phyloP scores from a whole-genome alignment of 2,888 invertebrate genomes.

The Ophion ventricosus region DNA sequence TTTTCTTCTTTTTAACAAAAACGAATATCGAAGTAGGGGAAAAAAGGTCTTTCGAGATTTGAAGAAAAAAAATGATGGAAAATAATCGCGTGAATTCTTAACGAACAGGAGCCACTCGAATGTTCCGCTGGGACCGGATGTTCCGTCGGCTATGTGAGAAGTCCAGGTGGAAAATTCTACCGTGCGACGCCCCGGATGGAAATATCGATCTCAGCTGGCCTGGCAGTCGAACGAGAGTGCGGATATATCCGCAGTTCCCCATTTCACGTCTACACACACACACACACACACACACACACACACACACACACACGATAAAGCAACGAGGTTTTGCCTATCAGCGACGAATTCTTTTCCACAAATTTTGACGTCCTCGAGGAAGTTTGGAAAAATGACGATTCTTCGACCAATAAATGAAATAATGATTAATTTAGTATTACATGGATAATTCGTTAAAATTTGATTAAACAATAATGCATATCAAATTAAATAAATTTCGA shows the following conservation, averaged over 20 bases:
- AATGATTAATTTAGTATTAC: no score
- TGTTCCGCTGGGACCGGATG: neutral
- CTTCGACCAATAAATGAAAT: no score
- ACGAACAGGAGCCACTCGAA: neutral
- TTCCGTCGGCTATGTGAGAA: neutral
- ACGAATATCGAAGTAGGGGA: no score
- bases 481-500: no score
- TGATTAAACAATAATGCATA: no score
- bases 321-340: neutral
- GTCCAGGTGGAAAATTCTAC: slow-evolving; percentile 8
- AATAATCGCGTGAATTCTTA: neutral
- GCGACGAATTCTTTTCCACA: no score
- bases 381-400: no score
- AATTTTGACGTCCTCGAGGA: no score
- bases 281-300: neutral
- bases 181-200: neutral
- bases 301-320: neutral
- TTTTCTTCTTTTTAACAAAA: no score
- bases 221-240: slow-evolving; percentile 25
- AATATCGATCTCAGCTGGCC: slow-evolving; percentile 44
- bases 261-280: neutral
- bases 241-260: slow-evolving; percentile 44
- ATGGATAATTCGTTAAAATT: no score
- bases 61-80: no score
- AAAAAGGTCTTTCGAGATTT: no score